Evolutionary conservation across 2,797 vertebrate genomes (phyloP).

Genomic region (Labeo calbasu): DNA sequence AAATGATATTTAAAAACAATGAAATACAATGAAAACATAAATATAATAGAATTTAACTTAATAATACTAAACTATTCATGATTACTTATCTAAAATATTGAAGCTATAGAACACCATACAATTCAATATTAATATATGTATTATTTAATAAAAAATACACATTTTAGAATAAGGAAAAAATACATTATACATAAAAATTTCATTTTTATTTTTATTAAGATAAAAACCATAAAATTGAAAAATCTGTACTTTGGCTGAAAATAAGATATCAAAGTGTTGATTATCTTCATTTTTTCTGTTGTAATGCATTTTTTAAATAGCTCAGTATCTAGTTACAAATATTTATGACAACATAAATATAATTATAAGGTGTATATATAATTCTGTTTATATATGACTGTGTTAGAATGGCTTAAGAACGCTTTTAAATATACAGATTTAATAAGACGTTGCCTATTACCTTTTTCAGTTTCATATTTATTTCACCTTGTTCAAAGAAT

Average conservation of each 20-base stretch:
- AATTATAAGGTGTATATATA: neutral
- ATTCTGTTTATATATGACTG: neutral
- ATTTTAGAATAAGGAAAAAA: neutral
- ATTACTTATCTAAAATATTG: neutral
- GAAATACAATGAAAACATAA: neutral
- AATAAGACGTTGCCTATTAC: neutral
- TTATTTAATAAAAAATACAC: neutral
- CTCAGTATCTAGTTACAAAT: neutral
- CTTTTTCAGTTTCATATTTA: conserved; percentile 1
- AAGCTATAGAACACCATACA: neutral
- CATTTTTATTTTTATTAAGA: neutral
- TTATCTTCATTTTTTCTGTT: neutral
- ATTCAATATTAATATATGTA: too few species aligned
- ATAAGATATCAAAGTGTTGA: neutral
- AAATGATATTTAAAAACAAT: neutral
- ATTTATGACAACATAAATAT: conserved; percentile 4
- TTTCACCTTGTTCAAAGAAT: conserved; percentile 16
- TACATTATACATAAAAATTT: neutral
- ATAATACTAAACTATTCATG: neutral
- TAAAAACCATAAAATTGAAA: neutral
- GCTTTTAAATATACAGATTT: conserved; percentile 6
- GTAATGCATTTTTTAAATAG: neutral
- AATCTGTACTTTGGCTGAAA: neutral
- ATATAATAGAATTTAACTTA: neutral
- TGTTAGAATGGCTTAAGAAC: neutral